Evolutionary conservation across 37 sponge, comb jelly and placozoan species (phyloP).

Genomic region (Aplysina aerophoba): DNA sequence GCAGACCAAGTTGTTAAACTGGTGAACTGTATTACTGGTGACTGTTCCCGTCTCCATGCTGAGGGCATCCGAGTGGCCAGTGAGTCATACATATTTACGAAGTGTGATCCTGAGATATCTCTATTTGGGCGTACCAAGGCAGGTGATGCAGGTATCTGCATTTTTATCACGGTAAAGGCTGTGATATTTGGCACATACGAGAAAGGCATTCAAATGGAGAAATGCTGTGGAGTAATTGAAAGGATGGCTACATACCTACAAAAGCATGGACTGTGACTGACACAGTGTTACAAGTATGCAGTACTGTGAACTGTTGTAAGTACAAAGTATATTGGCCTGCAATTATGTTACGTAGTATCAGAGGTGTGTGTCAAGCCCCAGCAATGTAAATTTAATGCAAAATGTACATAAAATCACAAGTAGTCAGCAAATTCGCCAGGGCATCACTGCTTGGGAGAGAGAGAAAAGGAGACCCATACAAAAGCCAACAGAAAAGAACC

Average conservation of each 20-base stretch:
- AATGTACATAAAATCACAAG: no score
- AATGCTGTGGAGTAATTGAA: slow-evolving; percentile 74
- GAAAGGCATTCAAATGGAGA: slow-evolving; percentile 66
- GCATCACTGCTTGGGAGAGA: no score
- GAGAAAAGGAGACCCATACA: no score
- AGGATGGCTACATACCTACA: slow-evolving; percentile 75
- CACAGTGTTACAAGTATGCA: no score
- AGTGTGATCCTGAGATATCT: slow-evolving; percentile 39
- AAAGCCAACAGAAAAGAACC: no score
- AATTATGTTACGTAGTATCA: no score
- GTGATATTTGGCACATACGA: slow-evolving; percentile 68
- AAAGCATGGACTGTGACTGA: slow-evolving; percentile 35
- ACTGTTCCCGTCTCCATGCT: slow-evolving; percentile 27
- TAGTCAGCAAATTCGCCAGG: no score
- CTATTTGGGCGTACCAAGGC: slow-evolving; percentile 62
- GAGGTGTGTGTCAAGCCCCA: no score
- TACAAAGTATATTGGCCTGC: no score
- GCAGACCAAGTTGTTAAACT: slow-evolving; percentile 54
- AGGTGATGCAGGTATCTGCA: slow-evolving; percentile 62
- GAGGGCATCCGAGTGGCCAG: slow-evolving; percentile 62
- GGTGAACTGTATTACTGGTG: slow-evolving; percentile 64
- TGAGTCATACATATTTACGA: slow-evolving; percentile 55
- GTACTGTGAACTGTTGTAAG: no score
- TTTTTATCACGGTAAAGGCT: slow-evolving; percentile 59
- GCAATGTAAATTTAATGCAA: no score